phyloP scores from a whole-genome alignment of 2,888 invertebrate genomes.

The Elysia crispata region DNA sequence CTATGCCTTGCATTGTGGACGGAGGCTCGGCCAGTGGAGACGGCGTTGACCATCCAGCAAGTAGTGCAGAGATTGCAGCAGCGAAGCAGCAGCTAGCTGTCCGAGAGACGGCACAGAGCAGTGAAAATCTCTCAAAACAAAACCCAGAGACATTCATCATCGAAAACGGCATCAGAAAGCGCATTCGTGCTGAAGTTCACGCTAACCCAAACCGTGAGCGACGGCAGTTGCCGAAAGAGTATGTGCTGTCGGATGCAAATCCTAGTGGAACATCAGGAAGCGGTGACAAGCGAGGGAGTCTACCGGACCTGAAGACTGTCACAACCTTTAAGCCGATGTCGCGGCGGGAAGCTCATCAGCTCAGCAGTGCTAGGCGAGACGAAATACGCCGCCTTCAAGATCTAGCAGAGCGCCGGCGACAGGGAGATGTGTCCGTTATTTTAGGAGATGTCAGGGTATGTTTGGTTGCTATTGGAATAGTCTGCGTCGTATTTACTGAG shows the following conservation, averaged over 20 bases:
- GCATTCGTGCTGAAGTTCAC: conserved; percentile 70
- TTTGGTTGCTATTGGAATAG: too few species aligned
- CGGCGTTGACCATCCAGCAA: background rate
- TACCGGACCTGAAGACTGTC: conserved; percentile 87
- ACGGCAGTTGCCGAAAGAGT: conserved; percentile 80
- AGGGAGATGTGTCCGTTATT: conserved; percentile 75
- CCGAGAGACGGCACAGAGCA: conserved; percentile 68
- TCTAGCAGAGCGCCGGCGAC: conserved; percentile 72
- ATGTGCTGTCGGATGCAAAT: conserved; percentile 83
- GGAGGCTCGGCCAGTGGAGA: conserved; percentile 31
- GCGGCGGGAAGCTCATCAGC: conserved; percentile 94
- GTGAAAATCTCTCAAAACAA: conserved; percentile 67
- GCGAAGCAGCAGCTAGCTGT: conserved; percentile 52
- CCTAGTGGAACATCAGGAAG: conserved; percentile 47
- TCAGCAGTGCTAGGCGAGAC: conserved; percentile 84
- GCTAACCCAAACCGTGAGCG: conserved; percentile 51
- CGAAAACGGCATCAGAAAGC: conserved; percentile 76
- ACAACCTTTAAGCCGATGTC: conserved; percentile 90
- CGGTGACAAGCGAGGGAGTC: conserved; percentile 83
- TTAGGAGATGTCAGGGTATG: conserved; percentile 76
- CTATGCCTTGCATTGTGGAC: conserved; percentile 74
- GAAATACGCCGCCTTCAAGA: conserved; percentile 94
- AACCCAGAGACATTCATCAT: conserved; percentile 75
- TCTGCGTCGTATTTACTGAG: too few species aligned
- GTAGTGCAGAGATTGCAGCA: conserved; percentile 10